A percentile compares a stretch with the other conserved stretches of the same genome.
phyloP scores from a whole-genome alignment of 2,888 invertebrate species.

The Lepidochrysops patricia region DNA sequence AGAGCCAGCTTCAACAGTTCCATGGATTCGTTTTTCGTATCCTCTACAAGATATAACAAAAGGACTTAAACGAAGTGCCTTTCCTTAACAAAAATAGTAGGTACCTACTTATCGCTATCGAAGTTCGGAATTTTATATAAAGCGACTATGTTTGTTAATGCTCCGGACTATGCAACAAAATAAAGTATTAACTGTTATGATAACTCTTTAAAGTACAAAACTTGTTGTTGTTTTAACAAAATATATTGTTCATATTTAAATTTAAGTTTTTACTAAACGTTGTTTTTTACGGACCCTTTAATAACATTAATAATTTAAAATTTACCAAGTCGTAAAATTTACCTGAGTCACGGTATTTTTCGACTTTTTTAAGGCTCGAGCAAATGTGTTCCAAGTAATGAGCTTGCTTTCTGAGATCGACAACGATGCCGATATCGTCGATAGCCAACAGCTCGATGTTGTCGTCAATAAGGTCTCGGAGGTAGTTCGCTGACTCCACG shows the following conservation, averaged over 20 bases:
- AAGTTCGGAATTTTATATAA: too few relatives aligned
- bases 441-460: conserved; percentile 63
- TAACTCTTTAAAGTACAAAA: background rate
- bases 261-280: background rate
- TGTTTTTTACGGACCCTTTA: background rate
- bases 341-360: conserved; percentile 53
- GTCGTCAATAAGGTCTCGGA: conserved; percentile 71
- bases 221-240: background rate
- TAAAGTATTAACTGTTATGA: too few relatives aligned
- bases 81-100: too few relatives aligned
- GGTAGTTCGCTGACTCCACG: conserved; percentile 58
- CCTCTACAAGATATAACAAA: conserved; percentile 35
- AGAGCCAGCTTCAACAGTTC: conserved; percentile 54
- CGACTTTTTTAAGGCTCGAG: conserved; percentile 44
- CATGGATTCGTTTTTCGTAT: conserved; percentile 53
- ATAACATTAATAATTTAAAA: background rate
- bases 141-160: too few relatives aligned
- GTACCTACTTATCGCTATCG: too few relatives aligned
- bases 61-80: too few relatives aligned
- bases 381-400: conserved; percentile 53
- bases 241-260: background rate
- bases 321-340: background rate
- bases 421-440: conserved; percentile 68
- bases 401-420: conserved; percentile 48
- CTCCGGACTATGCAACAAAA: too few relatives aligned